Conservation (phyloP, 2,888 invertebrate species). For the Lumbricus terrestris region DNA sequence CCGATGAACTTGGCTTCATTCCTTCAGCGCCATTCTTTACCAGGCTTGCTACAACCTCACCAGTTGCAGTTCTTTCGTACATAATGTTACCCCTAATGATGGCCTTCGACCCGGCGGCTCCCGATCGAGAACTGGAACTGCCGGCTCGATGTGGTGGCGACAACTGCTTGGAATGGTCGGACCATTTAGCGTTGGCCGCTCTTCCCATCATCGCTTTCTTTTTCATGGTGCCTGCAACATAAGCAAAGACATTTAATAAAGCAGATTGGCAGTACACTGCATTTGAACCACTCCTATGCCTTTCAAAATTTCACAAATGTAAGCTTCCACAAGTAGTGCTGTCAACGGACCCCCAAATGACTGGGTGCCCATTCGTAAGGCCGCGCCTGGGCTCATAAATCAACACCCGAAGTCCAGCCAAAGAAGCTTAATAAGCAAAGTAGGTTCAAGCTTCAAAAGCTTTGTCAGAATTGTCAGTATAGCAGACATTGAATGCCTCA, state of each 20-base stretch:
- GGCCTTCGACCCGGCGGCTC: not conserved
- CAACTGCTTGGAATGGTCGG: not conserved
- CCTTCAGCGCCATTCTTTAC: not conserved
- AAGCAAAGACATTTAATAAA: not conserved
- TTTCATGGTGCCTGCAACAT: not conserved
- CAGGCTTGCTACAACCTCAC: slow-evolving; percentile 18
- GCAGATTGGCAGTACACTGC: not conserved
- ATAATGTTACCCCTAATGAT: slow-evolving; percentile 19
- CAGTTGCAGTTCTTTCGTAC: slow-evolving; percentile 13
- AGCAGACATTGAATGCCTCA: too few relatives aligned
- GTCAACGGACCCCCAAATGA: too few relatives aligned
- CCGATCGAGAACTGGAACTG: too few relatives aligned
- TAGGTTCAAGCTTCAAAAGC: too few relatives aligned
- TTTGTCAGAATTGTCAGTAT: too few relatives aligned
- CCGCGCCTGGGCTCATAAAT: too few relatives aligned
- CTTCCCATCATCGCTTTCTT: not conserved
- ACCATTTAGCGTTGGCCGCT: not conserved
- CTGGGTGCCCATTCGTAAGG: too few relatives aligned
- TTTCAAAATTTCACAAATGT: not conserved
- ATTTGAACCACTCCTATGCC: not conserved
- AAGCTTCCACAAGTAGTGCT: not conserved
- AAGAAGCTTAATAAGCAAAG: too few relatives aligned
- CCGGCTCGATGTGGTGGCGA: not conserved
- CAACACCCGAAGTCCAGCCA: too few relatives aligned
- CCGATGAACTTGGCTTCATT: not conserved